phyloP scores from a whole-genome alignment of 2,888 invertebrate species.

The Zygaena filipendulae region DNA sequence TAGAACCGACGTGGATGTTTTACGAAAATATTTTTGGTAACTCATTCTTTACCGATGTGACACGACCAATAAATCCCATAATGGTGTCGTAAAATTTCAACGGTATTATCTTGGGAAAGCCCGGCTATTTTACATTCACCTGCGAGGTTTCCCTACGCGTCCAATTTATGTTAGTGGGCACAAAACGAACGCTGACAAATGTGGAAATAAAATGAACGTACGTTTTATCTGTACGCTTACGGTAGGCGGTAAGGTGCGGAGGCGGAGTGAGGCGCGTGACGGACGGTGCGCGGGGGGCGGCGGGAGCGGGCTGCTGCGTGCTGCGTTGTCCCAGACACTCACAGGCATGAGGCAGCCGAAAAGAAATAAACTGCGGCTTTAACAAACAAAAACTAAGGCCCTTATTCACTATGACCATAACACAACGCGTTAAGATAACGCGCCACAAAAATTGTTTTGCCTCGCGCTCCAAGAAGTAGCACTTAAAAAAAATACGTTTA shows the following conservation, averaged over 20 bases:
- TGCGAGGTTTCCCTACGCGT: slow-evolving; percentile 64
- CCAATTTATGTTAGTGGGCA: slow-evolving; percentile 69
- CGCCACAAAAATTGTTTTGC: too few relatives aligned
- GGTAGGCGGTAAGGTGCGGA: too few relatives aligned
- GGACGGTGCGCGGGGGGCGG: slow-evolving; percentile 15
- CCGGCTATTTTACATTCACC: slow-evolving; percentile 68
- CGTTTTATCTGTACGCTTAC: slow-evolving; percentile 60
- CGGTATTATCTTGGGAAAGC: slow-evolving; percentile 65
- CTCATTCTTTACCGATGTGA: slow-evolving; percentile 53
- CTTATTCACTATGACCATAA: too few relatives aligned
- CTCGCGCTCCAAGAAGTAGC: too few relatives aligned
- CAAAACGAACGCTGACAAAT: slow-evolving; percentile 69
- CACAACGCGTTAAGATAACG: too few relatives aligned
- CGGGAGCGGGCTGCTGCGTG: slow-evolving; percentile 14
- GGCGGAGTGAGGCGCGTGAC: slow-evolving; percentile 35
- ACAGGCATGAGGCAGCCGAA: slow-evolving; percentile 2
- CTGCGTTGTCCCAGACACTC: slow-evolving; percentile 4
- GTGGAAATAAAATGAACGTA: slow-evolving; percentile 68
- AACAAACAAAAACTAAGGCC: too few relatives aligned
- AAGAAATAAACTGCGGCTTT: too few relatives aligned
- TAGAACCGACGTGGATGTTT: slow-evolving; percentile 23
- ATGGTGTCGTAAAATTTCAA: slow-evolving; percentile 65
- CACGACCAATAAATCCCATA: slow-evolving; percentile 63
- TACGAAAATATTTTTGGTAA: slow-evolving; percentile 44
- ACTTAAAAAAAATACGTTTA: too few relatives aligned